Base-by-base conservation (phyloP, 2,888 invertebrate genomes). In the Drosophila kuntzei region DNA sequence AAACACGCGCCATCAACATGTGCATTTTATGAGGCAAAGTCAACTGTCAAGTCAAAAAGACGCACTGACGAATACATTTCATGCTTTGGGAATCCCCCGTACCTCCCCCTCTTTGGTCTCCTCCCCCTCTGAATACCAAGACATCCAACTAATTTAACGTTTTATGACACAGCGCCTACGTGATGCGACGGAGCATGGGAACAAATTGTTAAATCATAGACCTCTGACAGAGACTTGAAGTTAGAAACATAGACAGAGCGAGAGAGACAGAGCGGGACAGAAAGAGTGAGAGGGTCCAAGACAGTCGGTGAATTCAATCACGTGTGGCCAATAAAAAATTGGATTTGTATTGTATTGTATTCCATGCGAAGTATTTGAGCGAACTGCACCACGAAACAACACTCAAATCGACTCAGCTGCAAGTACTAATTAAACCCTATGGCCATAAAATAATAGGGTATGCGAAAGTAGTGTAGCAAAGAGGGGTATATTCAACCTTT, bases 1-100 rank as follows among this genome's bases (percentile, higher is more conserved):
- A 66, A 82, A 79, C 82, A 87, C 82, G 82, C 86, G 76, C 83
- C 80, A 82, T 74, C 88, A 83, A 88, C 89, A 83, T 88, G 83
- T 83, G 87, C 89, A 86, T 86, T 83, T 88, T 88, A 83, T 80
- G 89, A 72, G 89, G 66, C 67, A 70, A 11, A 16, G 46, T 29
- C 47, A 47, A 75, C 66, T 70, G 76, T 74, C 70, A 58, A 37
- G 62, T 63, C 58, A 58, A 50, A 57, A 37, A 63, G 62, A 72
- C 66, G 69, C 69, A 34, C 49, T 67, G 80, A 75, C 66, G 70
- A 66, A 58, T 60, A 66, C 76, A 69, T 59, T 65, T 49, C 62
- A 66, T 71, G 86, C 76, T 65, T 65, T 76, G 88, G 88, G 82
- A 76, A 87, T 49, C 44, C 47, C 58, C 36, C n/a, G 8, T 27